Evolutionary conservation across 2,888 invertebrate species (phyloP), one percentile per base, ranked within the genome.

Genomic region (Phyllotreta striolata): DNA sequence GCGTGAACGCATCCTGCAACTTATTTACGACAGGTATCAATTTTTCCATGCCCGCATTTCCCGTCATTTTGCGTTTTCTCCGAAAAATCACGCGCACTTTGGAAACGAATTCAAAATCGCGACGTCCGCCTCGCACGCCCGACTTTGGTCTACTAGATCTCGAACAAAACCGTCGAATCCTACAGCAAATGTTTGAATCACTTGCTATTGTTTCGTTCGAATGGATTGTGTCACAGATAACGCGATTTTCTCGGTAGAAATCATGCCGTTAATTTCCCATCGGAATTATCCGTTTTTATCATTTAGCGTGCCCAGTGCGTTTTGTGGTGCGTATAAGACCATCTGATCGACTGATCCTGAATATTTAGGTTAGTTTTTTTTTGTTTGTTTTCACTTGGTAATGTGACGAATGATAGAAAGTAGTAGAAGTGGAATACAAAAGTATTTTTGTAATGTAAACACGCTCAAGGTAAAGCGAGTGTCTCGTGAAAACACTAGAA

Each of bases 11-110:
- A 93, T 99, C 99, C 88, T 99, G 99, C 80, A 99, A 89, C 87
- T 95, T 96, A 87, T 99, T 99, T 81, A 99, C 98, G 82, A 99
- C 93, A 71, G 98, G 98, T 85, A 99, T 99, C 83, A 99, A 89
- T 83, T 93, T 92, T 86, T 98, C 98, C 98, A 99, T 98, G 83
- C 91, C 91, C 81, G 85, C 84, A 84, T 91, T 92, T 79, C 91
- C 91, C 81, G 91, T 81, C 87, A 88, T 87, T 81, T 82, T 83
- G 65, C 7, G 35, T 37, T 44, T 46, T 43, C 44, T 56, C 12
- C 34, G 7, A 46, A 39, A 39, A 38, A 37, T 43, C 12, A 55
- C 46, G 8, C 14, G 10, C 46, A 24, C 13, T 12, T n/a, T 34
- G 12, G 9, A 6, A 1, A 10, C 6, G 6, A n/a, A 51, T 37